Evolutionary conservation across 2,113 vertebrate species (phyloP), one percentile per base, ranked within the genome.

Genomic region (Coryphaenoides rupestris): DNA sequence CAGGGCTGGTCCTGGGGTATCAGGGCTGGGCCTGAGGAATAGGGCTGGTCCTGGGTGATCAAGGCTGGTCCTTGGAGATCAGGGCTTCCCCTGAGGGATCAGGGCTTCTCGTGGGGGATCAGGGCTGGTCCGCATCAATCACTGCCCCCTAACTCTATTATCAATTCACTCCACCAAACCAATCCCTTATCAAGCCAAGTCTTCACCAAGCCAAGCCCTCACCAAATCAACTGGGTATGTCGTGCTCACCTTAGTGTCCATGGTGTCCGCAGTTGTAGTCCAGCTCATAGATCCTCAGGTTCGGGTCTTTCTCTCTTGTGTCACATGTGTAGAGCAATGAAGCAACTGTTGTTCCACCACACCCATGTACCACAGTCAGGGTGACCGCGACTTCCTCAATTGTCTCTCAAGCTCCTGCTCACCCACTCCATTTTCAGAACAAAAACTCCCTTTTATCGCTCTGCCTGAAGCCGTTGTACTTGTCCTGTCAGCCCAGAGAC

Each of bases 181-280:
- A 40, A 40, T 12, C 7, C 33, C 33, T 40, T 12, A 40, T 12
- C 7, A 40, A 40, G n/a, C 72, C 65, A 55, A 65, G 55, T 33
- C 21, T 9, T 53, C 17, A n/a, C 19, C 61, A 63, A 68, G 68
- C 65, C 28, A 40, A 40, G 13, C 7, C 33, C 33, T 40, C 33
- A 40, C 33, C 7, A 40, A 40, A 40, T 12, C 9, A n/a, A n/a
- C n/a, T n/a, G n/a, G n/a, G n/a, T 40, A 10, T 55, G 19, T 73
- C 54, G 62, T 62, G 72, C 81, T 80, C 85, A 89, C 87, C 87
- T 86, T 87, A 3, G 62, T 65, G 53, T 82, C 73, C 85, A 87
- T 88, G 60, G 61, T 70, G 23, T 54, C 66, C 21, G 17, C 2
- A 17, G 10, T 65, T 70, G 60, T 77, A 19, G 21, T 58, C 74